A percentile compares a stretch with the other conserved stretches of the same genome.
phyloP scores from a whole-genome alignment of 2,797 vertebrate species.

The Meriones psammophilus region DNA sequence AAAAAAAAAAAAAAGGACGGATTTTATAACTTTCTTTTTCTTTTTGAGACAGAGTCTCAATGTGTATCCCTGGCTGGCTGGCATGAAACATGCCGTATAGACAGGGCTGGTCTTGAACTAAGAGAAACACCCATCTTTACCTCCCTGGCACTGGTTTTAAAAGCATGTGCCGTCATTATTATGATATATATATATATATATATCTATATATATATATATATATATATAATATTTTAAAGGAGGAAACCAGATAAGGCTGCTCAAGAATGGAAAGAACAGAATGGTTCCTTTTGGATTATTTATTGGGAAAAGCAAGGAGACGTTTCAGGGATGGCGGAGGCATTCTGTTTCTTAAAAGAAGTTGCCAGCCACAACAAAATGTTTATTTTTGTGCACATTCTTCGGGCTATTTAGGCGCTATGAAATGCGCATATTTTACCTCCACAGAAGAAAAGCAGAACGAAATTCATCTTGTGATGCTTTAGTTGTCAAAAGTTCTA shows the following conservation, averaged over 20 bases:
- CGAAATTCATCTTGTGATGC: not conserved
- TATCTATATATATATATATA: not conserved
- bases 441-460: not conserved
- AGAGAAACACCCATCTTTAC: not conserved
- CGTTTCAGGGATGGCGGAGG: not conserved
- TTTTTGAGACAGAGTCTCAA: not conserved
- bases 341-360: not conserved
- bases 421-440: slow-evolving; percentile 5
- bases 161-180: not conserved
- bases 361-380: not conserved
- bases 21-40: not conserved
- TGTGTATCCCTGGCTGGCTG: not conserved
- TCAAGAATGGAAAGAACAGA: not conserved
- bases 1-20: not conserved
- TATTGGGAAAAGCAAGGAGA: not conserved
- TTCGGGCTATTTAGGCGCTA: not conserved
- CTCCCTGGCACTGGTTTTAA: not conserved
- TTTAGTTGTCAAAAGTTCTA: slow-evolving; percentile 42
- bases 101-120: not conserved
- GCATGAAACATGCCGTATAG: not conserved
- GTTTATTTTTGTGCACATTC: not conserved
- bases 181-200: no score
- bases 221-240: not conserved
- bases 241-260: not conserved
- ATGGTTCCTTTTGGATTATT: not conserved